Conservation (phyloP, 2,797 vertebrate species). For the Lacerta bilineata region DNA sequence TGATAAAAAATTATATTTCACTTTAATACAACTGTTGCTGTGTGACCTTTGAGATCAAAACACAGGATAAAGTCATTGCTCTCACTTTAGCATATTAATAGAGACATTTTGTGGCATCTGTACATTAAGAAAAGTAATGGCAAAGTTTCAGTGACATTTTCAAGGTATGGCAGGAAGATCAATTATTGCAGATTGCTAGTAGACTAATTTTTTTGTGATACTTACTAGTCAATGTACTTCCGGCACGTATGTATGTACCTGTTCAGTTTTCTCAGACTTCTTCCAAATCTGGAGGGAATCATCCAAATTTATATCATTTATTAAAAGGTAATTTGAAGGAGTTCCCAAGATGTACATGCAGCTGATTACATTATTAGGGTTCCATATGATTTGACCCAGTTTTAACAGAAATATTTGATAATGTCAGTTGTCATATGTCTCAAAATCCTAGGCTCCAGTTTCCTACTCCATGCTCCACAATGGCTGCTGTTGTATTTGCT, state of each 20-base stretch:
- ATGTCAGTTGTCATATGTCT: neutral
- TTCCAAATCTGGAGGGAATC: constrained; percentile 5
- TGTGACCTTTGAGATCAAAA: constrained; percentile 23
- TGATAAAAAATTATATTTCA: constrained; percentile 42
- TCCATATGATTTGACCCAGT: neutral
- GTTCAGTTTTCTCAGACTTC: neutral
- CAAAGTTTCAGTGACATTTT: neutral
- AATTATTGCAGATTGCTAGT: constrained; percentile 1
- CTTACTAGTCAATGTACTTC: constrained; percentile 1
- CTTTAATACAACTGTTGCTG: constrained; percentile 26
- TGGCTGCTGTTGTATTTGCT: neutral
- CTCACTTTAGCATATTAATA: constrained; percentile 31
- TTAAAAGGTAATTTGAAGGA: neutral
- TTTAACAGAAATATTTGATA: constrained; percentile 11
- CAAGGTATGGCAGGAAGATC: constrained; percentile 32
- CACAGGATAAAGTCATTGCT: neutral
- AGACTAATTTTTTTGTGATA: neutral
- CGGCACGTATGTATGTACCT: neutral
- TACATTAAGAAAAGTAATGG: neutral
- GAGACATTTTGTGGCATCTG: neutral
- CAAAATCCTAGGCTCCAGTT: neutral
- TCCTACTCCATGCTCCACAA: neutral
- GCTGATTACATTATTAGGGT: constrained; percentile 12
- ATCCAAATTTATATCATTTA: constrained; percentile 11
- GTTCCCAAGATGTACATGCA: neutral